Evolutionary conservation across 2,888 invertebrate genomes (phyloP).

Genomic region (Falcaria lacertinaria): DNA sequence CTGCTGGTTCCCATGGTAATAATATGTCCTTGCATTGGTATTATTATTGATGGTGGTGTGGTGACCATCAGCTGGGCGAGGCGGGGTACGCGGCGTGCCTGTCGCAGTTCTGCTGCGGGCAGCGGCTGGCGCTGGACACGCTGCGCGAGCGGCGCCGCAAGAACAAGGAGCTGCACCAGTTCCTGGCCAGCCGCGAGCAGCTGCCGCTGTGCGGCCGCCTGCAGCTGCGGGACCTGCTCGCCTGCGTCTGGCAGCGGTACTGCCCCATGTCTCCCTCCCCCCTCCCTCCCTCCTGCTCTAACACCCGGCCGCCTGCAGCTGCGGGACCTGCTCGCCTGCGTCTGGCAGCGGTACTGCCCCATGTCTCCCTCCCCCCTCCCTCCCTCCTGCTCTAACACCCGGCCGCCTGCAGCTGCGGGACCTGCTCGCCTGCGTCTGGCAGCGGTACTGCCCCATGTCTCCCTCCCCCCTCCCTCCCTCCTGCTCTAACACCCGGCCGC

Average conservation of each 20-base stretch:
- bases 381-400: too few species aligned
- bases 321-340: conserved; percentile 84
- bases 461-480: too few species aligned
- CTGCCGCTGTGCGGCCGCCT: conserved; percentile 89
- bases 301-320: conserved; percentile 89
- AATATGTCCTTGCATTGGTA: too few species aligned
- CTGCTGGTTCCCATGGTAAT: too few species aligned
- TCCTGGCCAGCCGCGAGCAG: conserved; percentile 88
- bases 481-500: too few species aligned
- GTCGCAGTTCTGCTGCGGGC: conserved; percentile 91
- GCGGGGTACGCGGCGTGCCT: conserved; percentile 85
- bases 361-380: too few species aligned
- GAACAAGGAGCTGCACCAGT: conserved; percentile 87
- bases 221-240: conserved; percentile 88
- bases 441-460: conserved; percentile 48
- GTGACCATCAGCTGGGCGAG: conserved; percentile 82
- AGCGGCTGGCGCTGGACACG: conserved; percentile 90
- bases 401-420: conserved; percentile 91
- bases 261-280: too few species aligned
- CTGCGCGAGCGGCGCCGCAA: conserved; percentile 88
- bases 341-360: conserved; percentile 65
- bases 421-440: conserved; percentile 80
- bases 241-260: conserved; percentile 75
- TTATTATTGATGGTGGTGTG: conserved; percentile 76
- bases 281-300: too few species aligned